Evolutionary conservation across 2,797 vertebrate genomes (phyloP), one percentile per base, ranked within the genome.

Genomic region (Molossus alvarezi): DNA sequence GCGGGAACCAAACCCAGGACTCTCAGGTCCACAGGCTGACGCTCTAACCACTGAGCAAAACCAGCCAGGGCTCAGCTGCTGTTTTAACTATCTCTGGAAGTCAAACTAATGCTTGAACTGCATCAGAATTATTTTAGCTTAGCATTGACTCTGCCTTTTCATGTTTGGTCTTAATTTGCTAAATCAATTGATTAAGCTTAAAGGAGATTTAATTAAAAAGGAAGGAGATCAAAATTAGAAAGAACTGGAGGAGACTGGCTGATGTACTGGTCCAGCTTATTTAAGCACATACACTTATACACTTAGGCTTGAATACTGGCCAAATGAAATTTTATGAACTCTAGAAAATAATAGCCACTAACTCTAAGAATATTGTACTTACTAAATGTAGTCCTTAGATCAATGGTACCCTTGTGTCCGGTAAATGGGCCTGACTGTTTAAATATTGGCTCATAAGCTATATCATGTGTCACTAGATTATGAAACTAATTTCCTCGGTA

Each of bases 141-240:
- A 4, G 58, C 53, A 55, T 57, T 90, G 9, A 76, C 96, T 73
- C 1, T 15, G 9, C 25, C 23, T 93, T 33, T 82, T 37, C 64
- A 37, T 77, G 9, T 10, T 94, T 96, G 84, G 0, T 29, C 37
- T 89, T 92, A 81, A 88, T 97, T 95, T 95, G 72, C 12, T 64
- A 86, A 95, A 86, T 79, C 79, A 90, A 84, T 84, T 91, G 64
- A 93, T 86, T 92, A 96, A 93, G 33, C 9, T 92, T 90, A 71
- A 94, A 93, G 45, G 27, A 88, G 9, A 94, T 20, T 90, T 82
- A 90, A 95, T 97, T 80, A 58, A 73, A 93, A 92, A 67, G 60
- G 33, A 1, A 53, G 0, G 5, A 60, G 8, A 71, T 12, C 7
- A 94, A 82, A 95, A 95, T 57, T 71, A 88, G 65, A 2, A 60